Percentiles rank a stretch among this genome's conserved stretches.
Conservation (phyloP, 1,140 invertebrate genomes). For the Orchesella cincta region DNA sequence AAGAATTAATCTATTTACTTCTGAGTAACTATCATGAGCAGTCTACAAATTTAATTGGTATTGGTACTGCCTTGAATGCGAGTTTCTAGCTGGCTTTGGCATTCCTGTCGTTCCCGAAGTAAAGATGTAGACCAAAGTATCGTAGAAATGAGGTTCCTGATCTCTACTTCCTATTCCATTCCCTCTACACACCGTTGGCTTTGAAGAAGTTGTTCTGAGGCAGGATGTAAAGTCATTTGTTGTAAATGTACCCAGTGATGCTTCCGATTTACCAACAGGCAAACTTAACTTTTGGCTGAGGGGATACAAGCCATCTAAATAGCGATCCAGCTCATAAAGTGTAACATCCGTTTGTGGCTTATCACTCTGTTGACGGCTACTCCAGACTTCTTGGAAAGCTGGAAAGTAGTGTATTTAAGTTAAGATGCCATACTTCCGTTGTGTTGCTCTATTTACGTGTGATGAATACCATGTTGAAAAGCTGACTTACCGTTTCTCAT, state of each 20-base stretch:
- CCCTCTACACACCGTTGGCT: too few species aligned
- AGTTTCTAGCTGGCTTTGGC: constrained; percentile 63
- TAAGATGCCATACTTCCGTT: not conserved
- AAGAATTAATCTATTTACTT: too few species aligned
- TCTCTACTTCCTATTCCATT: not conserved
- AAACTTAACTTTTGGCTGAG: not conserved
- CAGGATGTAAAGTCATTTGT: not conserved
- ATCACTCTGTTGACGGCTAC: not conserved
- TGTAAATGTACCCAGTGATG: not conserved
- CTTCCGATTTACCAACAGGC: not conserved
- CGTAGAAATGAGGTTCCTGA: not conserved
- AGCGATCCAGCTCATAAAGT: constrained; percentile 6
- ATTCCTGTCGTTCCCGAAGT: constrained; percentile 64
- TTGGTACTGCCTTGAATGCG: constrained; percentile 52
- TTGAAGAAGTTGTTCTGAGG: not conserved
- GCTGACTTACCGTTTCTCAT: constrained; percentile 34
- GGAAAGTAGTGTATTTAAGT: not conserved
- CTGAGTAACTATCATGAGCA: too few species aligned
- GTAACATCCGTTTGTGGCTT: not conserved
- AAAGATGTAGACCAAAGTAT: constrained; percentile 59
- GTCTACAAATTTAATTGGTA: not conserved
- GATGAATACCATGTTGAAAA: too few species aligned
- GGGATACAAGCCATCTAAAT: not conserved
- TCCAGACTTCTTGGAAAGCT: constrained; percentile 3
- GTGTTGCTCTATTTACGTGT: too few species aligned